Conservation (phyloP, 2,888 invertebrate species). For the Drosophila multiciliata region DNA sequence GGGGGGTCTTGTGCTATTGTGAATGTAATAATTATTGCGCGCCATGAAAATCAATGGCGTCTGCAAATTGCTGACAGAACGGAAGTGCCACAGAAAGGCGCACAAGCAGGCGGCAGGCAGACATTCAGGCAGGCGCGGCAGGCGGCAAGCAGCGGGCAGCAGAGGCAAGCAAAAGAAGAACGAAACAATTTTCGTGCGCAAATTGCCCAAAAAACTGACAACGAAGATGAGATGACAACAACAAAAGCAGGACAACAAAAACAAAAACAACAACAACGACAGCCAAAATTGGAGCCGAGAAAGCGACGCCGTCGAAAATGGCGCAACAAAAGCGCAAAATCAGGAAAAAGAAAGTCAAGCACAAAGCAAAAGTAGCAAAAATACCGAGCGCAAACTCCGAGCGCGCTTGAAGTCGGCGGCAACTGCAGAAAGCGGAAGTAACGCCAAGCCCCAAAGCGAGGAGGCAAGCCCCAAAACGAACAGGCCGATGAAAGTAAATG, state of each 20-base stretch:
- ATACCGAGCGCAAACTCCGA: slow-evolving; percentile 76
- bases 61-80: slow-evolving; percentile 63
- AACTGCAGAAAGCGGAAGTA: slow-evolving; percentile 49
- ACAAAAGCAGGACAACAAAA: slow-evolving; percentile 14
- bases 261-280: slow-evolving; percentile 8
- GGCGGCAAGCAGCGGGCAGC: not conserved
- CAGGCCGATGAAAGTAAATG: slow-evolving; percentile 58
- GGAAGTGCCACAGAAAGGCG: slow-evolving; percentile 52
- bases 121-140: not conserved
- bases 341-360: slow-evolving; percentile 69
- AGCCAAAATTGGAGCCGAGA: slow-evolving; percentile 26
- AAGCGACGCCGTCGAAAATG: slow-evolving; percentile 48
- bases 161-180: slow-evolving; percentile 7
- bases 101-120: not conserved
- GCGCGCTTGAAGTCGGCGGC: slow-evolving; percentile 22
- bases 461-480: slow-evolving; percentile 53
- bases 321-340: slow-evolving; percentile 76
- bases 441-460: slow-evolving; percentile 49
- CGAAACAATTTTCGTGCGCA: slow-evolving; percentile 56
- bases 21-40: slow-evolving; percentile 63
- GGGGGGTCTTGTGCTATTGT: not conserved
- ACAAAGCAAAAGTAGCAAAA: slow-evolving; percentile 77
- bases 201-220: slow-evolving; percentile 58
- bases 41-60: slow-evolving; percentile 69
- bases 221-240: slow-evolving; percentile 29